Percentiles rank a stretch among this genome's conserved stretches.
Evolutionary conservation across 2,797 vertebrate genomes (phyloP).

Genomic region (Tinamus major): DNA sequence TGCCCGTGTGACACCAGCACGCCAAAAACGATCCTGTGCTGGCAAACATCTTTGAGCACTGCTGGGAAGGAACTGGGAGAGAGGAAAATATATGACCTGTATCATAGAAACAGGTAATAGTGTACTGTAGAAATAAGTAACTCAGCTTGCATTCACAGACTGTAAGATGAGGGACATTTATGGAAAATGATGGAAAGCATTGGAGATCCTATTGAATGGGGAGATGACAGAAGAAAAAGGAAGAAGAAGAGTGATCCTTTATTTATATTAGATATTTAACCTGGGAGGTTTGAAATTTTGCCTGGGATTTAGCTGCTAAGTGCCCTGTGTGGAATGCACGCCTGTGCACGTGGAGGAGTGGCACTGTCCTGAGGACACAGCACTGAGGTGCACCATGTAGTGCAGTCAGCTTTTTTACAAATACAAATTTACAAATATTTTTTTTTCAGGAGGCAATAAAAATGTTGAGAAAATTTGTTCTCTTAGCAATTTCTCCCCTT

Average conservation of each 20-base stretch:
- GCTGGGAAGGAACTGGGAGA: background rate
- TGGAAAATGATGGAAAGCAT: background rate
- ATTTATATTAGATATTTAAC: background rate
- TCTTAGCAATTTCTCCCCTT: background rate
- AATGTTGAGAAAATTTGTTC: background rate
- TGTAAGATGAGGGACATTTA: accelerated
- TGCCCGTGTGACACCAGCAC: accelerated
- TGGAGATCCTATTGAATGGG: background rate
- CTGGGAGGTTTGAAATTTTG: background rate
- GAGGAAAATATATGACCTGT: accelerated
- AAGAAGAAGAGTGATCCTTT: background rate
- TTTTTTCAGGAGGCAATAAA: background rate
- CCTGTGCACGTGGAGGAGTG: too few species aligned
- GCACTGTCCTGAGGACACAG: too few species aligned
- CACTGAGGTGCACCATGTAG: background rate
- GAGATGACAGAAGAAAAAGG: background rate
- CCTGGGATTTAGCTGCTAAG: background rate
- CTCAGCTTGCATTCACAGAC: background rate
- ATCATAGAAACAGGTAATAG: too few species aligned
- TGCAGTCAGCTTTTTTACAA: too few species aligned
- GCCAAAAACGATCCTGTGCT: background rate
- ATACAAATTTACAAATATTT: background rate
- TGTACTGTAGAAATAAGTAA: background rate
- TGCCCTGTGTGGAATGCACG: background rate
- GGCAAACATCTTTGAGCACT: background rate